Percentiles rank a stretch among this genome's conserved stretches.
Evolutionary conservation across 2,113 vertebrate genomes (phyloP).

Genomic region (Mastomys natalensis): DNA sequence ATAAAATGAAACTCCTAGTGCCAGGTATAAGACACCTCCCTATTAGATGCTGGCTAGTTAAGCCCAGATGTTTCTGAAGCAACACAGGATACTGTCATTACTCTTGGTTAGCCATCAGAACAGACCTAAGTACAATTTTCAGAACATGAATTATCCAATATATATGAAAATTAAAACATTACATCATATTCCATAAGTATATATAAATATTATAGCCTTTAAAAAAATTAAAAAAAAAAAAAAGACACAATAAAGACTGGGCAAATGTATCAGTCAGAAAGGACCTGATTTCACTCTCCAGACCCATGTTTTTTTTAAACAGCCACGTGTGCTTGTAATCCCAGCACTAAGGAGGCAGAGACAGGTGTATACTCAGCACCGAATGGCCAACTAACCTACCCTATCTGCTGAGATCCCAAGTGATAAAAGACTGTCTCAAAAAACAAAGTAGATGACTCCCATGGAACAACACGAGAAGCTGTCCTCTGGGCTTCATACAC

Average conservation of each 20-base stretch:
- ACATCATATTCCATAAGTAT: not conserved
- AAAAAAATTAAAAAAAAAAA: not conserved
- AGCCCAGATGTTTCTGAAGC: constrained; percentile 2
- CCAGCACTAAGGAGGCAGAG: not conserved
- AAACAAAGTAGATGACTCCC: not conserved
- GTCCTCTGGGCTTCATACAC: not conserved
- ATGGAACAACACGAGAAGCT: not conserved
- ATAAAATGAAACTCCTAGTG: not conserved
- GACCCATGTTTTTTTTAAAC: not conserved
- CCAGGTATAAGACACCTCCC: not conserved
- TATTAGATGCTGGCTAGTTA: not conserved
- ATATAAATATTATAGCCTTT: not conserved
- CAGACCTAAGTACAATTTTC: constrained; percentile 51
- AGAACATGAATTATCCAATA: not conserved
- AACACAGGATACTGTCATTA: not conserved
- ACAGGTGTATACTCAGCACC: not conserved
- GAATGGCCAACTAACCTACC: not conserved
- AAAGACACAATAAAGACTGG: not conserved
- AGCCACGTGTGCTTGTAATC: not conserved
- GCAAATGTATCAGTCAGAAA: not conserved
- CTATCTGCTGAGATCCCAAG: not conserved
- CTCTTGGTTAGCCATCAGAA: not conserved
- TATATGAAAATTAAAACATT: not conserved
- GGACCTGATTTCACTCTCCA: not conserved
- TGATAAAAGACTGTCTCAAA: not conserved